Evolutionary conservation across 2,113 vertebrate species (phyloP).

Genomic region (Cryptomyrus ogoouensis): DNA sequence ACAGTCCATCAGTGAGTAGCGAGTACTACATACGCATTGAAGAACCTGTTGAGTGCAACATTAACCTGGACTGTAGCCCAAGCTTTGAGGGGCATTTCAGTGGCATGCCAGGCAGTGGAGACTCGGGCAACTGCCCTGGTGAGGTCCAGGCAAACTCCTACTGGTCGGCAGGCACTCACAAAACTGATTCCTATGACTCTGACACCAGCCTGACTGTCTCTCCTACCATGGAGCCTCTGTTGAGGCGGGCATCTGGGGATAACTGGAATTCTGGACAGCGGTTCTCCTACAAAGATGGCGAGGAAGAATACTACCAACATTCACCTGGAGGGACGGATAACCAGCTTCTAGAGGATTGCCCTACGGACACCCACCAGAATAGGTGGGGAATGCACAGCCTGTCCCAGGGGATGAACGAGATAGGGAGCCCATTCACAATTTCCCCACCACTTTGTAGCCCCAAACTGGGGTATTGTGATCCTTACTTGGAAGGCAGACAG

Average conservation of each 20-base stretch:
- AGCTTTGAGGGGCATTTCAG: constrained; percentile 47
- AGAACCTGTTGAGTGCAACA: constrained; percentile 70
- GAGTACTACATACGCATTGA: constrained; percentile 97
- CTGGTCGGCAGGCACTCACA: constrained; percentile 52
- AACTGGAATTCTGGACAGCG: constrained; percentile 38
- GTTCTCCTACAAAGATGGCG: constrained; percentile 41
- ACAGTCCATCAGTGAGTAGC: constrained; percentile 86
- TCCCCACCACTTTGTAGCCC: constrained; percentile 59
- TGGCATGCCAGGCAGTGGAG: constrained; percentile 36
- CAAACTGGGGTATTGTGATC: constrained; percentile 60
- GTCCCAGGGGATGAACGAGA: constrained; percentile 41
- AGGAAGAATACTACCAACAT: constrained; percentile 40
- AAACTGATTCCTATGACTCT: constrained; percentile 50
- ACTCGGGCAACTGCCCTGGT: constrained; percentile 18
- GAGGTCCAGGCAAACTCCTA: constrained; percentile 44
- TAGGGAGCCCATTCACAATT: constrained; percentile 59
- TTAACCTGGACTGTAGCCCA: constrained; percentile 69
- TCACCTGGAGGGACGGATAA: constrained; percentile 37
- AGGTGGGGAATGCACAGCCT: constrained; percentile 42
- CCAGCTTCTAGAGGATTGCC: constrained; percentile 43
- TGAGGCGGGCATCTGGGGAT: constrained; percentile 47
- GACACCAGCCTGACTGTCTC: constrained; percentile 66
- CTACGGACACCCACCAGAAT: constrained; percentile 30
- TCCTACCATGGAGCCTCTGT: constrained; percentile 69
- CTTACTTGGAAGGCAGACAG: constrained; percentile 53